A percentile compares a stretch with the other conserved stretches of the same genome.
Evolutionary conservation across 1,140 invertebrate genomes (phyloP).

Genomic region (Drosophila kohkoa): DNA sequence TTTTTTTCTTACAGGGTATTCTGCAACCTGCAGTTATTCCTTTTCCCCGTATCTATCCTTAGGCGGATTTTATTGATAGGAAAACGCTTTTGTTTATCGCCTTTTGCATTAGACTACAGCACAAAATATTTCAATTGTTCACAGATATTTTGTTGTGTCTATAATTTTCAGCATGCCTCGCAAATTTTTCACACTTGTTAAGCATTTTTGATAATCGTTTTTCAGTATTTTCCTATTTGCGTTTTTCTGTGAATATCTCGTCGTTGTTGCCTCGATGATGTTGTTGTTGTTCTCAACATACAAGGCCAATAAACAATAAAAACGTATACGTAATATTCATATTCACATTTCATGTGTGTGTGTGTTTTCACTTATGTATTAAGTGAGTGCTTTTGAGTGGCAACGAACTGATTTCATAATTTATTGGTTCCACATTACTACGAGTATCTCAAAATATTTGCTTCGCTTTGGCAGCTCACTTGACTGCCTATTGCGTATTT

Average conservation of each 20-base stretch:
- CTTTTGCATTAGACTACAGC: neutral
- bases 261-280: neutral
- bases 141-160: neutral
- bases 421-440: slow-evolving; percentile 6
- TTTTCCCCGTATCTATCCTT: neutral
- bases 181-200: slow-evolving; percentile 49
- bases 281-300: slow-evolving; percentile 2
- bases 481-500: slow-evolving; percentile 3
- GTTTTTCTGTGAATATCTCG: slow-evolving; percentile 22
- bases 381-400: slow-evolving; percentile 15
- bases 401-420: slow-evolving; percentile 20
- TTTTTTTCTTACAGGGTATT: no score
- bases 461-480: slow-evolving; percentile 2
- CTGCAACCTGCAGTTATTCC: neutral
- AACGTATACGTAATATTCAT: neutral
- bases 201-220: slow-evolving; percentile 35
- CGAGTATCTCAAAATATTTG: slow-evolving; percentile 2
- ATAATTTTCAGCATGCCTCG: slow-evolving; percentile 23
- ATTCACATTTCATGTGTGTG: neutral
- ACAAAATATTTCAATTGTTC: slow-evolving; percentile 12
- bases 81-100: neutral
- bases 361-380: slow-evolving; percentile 4
- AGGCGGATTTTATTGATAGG: neutral
- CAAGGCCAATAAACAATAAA: slow-evolving; percentile 30
- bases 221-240: slow-evolving; percentile 36